Evolutionary conservation across 2,797 vertebrate genomes (phyloP).

Genomic region (Peromyscus aztecus): DNA sequence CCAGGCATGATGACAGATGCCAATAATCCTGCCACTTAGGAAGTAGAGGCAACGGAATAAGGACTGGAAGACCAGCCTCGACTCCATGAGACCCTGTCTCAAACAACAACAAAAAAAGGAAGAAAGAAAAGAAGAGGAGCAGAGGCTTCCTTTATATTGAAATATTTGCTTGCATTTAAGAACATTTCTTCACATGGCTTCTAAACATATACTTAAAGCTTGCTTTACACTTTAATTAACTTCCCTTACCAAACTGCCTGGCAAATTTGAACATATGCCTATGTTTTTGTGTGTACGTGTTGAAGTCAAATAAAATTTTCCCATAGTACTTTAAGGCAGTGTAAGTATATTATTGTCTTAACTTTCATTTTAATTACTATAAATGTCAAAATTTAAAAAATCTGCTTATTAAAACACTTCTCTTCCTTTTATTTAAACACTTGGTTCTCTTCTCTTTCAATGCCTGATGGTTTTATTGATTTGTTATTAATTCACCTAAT

Average conservation of each 20-base stretch:
- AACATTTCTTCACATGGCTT: neutral
- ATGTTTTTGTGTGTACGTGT: neutral
- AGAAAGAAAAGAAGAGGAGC: neutral
- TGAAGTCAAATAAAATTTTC: constrained; percentile 1
- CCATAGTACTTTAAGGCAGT: neutral
- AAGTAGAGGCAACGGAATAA: neutral
- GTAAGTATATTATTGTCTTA: neutral
- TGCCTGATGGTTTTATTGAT: neutral
- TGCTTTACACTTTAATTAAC: constrained; percentile 46
- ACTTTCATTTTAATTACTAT: constrained; percentile 57
- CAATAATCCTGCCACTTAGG: neutral
- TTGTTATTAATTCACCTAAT: constrained; percentile 18
- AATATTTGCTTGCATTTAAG: constrained; percentile 51
- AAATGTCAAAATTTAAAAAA: neutral
- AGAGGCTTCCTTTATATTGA: constrained; percentile 34
- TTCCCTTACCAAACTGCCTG: neutral
- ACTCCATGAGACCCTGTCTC: neutral
- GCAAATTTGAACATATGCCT: constrained; percentile 23
- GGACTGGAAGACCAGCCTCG: neutral
- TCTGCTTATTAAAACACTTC: neutral
- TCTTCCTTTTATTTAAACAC: constrained; percentile 30
- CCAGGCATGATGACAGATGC: neutral
- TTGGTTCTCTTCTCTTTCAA: neutral
- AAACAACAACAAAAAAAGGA: neutral
- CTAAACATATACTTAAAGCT: constrained; percentile 18